Evolutionary conservation across 2,797 vertebrate species (phyloP).

Genomic region (Brotula barbata): DNA sequence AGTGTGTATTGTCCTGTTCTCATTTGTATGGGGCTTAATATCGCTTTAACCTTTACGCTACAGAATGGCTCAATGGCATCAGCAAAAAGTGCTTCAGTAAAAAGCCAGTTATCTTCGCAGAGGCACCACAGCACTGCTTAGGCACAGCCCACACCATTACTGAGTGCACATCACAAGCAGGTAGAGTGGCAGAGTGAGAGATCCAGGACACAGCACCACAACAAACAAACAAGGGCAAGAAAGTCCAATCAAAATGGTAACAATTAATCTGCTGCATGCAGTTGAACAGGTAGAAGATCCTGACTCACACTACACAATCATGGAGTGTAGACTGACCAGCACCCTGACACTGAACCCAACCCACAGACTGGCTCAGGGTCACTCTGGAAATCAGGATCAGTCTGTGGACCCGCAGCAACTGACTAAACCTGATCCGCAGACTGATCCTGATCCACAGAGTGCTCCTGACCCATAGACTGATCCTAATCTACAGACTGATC

Average conservation of each 20-base stretch:
- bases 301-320: no score
- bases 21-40: constrained; percentile 70
- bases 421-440: no score
- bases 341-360: no score
- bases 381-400: no score
- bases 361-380: no score
- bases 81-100: constrained; percentile 63
- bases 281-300: no score
- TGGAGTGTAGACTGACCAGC: no score
- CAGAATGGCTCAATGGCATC: constrained; percentile 60
- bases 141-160: constrained; percentile 38
- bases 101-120: constrained; percentile 72
- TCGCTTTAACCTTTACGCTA: constrained; percentile 65
- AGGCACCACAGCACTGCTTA: constrained; percentile 34
- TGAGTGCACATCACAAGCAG: constrained; percentile 30
- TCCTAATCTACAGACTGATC: no score
- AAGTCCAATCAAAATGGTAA: constrained; percentile 23
- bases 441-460: no score
- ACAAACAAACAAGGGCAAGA: constrained; percentile 18
- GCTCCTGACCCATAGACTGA: no score
- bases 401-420: no score
- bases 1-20: constrained; percentile 56
- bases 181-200: constrained; percentile 35
- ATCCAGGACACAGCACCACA: constrained; percentile 20
- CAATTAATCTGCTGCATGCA: no score